Base-by-base conservation (phyloP, 2,113 vertebrate genomes). In the Protobothrops flavoviridis region DNA sequence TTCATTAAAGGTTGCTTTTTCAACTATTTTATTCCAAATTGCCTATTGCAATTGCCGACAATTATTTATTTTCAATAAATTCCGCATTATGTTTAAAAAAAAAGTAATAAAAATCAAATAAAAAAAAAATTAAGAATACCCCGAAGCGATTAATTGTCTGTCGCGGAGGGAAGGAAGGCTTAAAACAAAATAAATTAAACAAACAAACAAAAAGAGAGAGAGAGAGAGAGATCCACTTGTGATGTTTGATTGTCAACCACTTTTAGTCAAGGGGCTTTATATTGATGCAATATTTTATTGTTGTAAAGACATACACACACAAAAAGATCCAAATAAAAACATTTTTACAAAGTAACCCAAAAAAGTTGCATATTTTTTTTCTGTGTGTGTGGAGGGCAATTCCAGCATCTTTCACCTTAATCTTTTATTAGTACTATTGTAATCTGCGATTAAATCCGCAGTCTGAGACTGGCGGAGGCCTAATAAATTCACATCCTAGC, bases 51-150 rank as follows among this genome's bases (percentile, higher is more conserved):
- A 98, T 98, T 97, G 97, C 98, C 97, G 98, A 97, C 98, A 97
- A 98, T 99, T 99, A 99, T 99, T 99, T 99, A 99, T 99, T 99
- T 99, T 99, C 98, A 99, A 99, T 98, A 99, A 99, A 99, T 98
- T 98, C 98, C 98, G 98, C 98, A 97, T 99, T 99, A 98, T 98
- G 98, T 99, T 96, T 69, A 96, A 95, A 97, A 96, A 91, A 89
- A 91, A 69, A 57, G 6, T 43, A 33, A 81, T 33, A 69, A 91
- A 91, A 85, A 53, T 1, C 50, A 85, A 59, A 15, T 48, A 48
- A 92, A 59, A 87, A 45, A 29, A 57, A 26, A 11, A 64, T 91
- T 91, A 95, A 89, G 9, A 87, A 98, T 98, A 98, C 98, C 98
- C 98, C 97, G 94, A 97, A 97, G 98, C 98, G 97, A 97, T 45